A percentile compares a stretch with the other conserved stretches of the same genome.
Conservation (phyloP, 2,888 invertebrate species). For the Volucella inanis region DNA sequence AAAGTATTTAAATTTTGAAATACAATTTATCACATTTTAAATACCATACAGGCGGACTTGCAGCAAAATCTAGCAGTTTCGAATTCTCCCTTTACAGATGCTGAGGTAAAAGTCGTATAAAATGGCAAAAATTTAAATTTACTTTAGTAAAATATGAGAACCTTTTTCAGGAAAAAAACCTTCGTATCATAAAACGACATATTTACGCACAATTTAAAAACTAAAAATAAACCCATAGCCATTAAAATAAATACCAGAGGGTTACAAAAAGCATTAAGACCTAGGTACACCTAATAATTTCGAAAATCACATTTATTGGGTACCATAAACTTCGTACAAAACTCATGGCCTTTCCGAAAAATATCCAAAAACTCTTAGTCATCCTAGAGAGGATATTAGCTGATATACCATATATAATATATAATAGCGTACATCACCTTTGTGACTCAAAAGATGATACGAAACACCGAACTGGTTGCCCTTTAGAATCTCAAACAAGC, state of each 20-base stretch:
- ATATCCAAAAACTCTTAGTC: neutral
- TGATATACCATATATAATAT: neutral
- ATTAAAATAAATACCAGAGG: slow-evolving; percentile 21
- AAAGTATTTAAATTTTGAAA: too few species aligned
- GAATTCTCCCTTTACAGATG: too few species aligned
- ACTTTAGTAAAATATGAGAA: neutral
- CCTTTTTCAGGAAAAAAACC: slow-evolving; percentile 15
- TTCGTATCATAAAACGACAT: slow-evolving; percentile 15
- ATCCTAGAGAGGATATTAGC: neutral
- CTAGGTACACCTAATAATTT: slow-evolving; percentile 1
- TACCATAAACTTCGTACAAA: slow-evolving; percentile 24
- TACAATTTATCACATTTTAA: too few species aligned
- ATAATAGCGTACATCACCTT: neutral
- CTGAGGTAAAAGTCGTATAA: too few species aligned
- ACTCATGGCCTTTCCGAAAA: slow-evolving; percentile 23
- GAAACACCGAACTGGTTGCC: neutral
- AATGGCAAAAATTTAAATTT: too few species aligned
- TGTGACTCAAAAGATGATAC: neutral
- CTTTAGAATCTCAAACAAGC: too few species aligned
- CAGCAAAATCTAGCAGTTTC: too few species aligned
- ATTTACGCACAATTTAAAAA: neutral
- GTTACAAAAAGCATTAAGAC: neutral
- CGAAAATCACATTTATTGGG: neutral
- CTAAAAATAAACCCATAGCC: slow-evolving; percentile 38
- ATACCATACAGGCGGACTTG: too few species aligned